A percentile compares a stretch with the other conserved stretches of the same genome.
Evolutionary conservation across 1,140 invertebrate genomes (phyloP).

Genomic region (Amphibalanus amphitrite): DNA sequence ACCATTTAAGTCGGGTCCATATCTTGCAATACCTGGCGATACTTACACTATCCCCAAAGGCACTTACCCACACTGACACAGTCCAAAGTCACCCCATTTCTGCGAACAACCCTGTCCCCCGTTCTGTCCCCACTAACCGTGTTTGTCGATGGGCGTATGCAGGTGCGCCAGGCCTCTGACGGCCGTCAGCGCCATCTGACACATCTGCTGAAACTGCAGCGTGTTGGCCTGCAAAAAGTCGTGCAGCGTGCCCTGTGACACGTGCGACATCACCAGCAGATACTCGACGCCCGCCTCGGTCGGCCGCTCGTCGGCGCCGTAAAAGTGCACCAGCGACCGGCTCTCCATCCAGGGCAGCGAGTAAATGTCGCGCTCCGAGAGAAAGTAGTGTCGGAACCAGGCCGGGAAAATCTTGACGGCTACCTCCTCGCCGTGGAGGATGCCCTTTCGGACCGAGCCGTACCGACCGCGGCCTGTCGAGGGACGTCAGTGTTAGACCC

Average conservation of each 20-base stretch:
- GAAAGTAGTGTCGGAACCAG: slow-evolving; percentile 46
- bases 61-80: too few relatives aligned
- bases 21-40: too few relatives aligned
- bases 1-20: too few relatives aligned
- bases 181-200: slow-evolving; percentile 50
- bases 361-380: slow-evolving; percentile 62
- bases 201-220: slow-evolving; percentile 49
- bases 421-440: slow-evolving; percentile 47
- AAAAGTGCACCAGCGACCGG: slow-evolving; percentile 49
- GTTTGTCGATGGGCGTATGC: slow-evolving; percentile 44
- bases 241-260: slow-evolving; percentile 49
- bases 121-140: too few relatives aligned
- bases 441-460: slow-evolving; percentile 62
- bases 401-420: slow-evolving; percentile 62
- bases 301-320: slow-evolving; percentile 50
- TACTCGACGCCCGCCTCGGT: slow-evolving; percentile 44
- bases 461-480: slow-evolving; percentile 41
- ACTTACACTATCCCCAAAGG: too few relatives aligned
- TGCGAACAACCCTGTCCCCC: too few relatives aligned
- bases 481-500: too few relatives aligned
- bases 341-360: slow-evolving; percentile 55
- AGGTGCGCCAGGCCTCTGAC: slow-evolving; percentile 60
- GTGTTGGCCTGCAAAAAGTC: slow-evolving; percentile 48
- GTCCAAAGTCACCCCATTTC: too few relatives aligned
- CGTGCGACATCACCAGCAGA: slow-evolving; percentile 39